Percentiles rank a stretch among this genome's conserved stretches.
phyloP scores from a whole-genome alignment of 2,113 vertebrate species.

The Kryptolebias marmoratus region DNA sequence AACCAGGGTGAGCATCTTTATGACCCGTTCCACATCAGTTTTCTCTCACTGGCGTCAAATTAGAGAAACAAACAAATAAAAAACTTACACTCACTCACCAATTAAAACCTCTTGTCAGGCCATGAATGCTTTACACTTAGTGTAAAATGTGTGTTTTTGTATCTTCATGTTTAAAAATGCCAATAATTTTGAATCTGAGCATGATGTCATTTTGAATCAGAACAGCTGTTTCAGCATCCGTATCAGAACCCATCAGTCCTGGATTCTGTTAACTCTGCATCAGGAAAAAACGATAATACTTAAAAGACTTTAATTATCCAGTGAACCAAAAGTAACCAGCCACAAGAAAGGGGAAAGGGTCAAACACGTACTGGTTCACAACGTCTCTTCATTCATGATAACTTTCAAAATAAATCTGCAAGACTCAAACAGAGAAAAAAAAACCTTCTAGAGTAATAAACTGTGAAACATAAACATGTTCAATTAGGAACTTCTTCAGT shows the following conservation, averaged over 20 bases:
- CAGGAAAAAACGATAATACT: not conserved
- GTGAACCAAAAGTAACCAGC: not conserved
- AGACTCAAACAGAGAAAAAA: not conserved
- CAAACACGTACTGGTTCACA: not conserved
- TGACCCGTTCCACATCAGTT: not conserved
- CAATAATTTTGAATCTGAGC: constrained; percentile 55
- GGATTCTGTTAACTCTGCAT: not conserved
- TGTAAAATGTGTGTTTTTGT: too few relatives aligned
- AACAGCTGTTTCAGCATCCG: not conserved
- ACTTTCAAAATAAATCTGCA: not conserved
- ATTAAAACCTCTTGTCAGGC: not conserved
- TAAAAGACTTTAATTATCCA: not conserved
- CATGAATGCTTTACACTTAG: not conserved
- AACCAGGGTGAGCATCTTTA: constrained; percentile 87
- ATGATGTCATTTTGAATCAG: constrained; percentile 50
- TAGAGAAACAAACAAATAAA: too few relatives aligned
- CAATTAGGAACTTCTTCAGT: too few relatives aligned
- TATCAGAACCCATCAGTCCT: not conserved
- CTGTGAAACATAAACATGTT: not conserved
- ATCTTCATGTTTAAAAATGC: constrained; percentile 6
- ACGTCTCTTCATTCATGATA: not conserved
- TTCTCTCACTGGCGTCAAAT: too few relatives aligned
- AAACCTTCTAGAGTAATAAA: not conserved
- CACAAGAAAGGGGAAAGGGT: not conserved
- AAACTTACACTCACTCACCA: not conserved